Base-by-base conservation (phyloP, 1,140 invertebrate genomes). In the Panagrolaimus sp. region DNA sequence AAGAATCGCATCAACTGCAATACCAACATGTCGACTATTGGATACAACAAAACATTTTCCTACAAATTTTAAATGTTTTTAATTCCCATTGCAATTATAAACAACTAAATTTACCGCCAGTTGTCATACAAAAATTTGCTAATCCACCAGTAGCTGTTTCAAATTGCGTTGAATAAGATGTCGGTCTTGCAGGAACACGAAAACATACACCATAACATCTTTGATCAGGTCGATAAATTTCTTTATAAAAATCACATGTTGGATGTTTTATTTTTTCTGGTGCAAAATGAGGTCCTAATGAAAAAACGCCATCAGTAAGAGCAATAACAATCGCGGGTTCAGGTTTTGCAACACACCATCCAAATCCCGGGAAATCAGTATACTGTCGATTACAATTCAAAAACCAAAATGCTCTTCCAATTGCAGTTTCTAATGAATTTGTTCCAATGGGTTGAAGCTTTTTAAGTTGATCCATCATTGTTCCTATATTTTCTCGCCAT, bases 281-380 rank as follows among this genome's bases (percentile, higher is more conserved):
- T 23, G 42, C 63, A 71, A 88, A 88, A 11, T 25, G 20, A 9
- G 51, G 51, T 7, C 20, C 27, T 1, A 27, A 20, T 11, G 20
- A 20, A 27, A 57, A 25, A 16, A 57, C 9, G 73, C 94, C 93
- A 86, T 98, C 96, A 46, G 94, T 97, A 62, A 98, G 94, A 44
- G 94, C 90, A 75, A 99, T 93, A 79, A 99, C 97, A 9, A 98
- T 91, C 45, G 94, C 94, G 23, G 95, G 94, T 84, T 99, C 96
- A 61, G 98, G 84, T 85, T 92, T 98, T 86, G 93, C 96, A 5
- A 96, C 96, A 85, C 92, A 95, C 83, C 95, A 88, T 57, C 96
- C 96, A 86, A 96, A 91, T 0, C 93, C 92, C 87, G 85, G 27
- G 94, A 94, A 73, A 92, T 93, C 83, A 97, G 20, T 11, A 5